Conservation (phyloP, 1,140 invertebrate species). For the Wasmannia auropunctata region DNA sequence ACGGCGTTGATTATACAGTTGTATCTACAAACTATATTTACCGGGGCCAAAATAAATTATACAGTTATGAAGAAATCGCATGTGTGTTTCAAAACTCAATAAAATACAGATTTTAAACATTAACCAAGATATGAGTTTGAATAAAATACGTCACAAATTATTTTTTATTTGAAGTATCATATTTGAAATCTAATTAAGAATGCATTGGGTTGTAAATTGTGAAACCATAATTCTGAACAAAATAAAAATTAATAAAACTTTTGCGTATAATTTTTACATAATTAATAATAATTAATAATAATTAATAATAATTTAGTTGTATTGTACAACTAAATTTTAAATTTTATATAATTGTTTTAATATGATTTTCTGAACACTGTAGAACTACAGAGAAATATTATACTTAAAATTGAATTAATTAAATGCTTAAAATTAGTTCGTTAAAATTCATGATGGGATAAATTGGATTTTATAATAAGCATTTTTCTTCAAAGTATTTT, state of each 20-base stretch:
- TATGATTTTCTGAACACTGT: background rate
- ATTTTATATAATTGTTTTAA: background rate
- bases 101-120: background rate
- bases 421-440: background rate
- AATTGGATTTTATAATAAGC: background rate
- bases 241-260: background rate
- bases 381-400: background rate
- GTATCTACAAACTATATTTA: background rate
- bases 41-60: background rate
- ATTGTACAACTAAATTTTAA: no score
- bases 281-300: no score
- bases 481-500: background rate
- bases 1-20: slow-evolving; percentile 6
- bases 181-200: background rate
- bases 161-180: background rate
- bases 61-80: background rate
- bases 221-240: background rate
- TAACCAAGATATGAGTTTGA: background rate
- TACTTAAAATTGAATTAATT: background rate
- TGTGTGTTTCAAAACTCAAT: background rate
- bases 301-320: no score
- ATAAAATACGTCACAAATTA: background rate
- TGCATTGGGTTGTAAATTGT: background rate
- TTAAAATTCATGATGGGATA: background rate
- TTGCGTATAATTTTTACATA: background rate